Conservation (phyloP, 1,140 invertebrate genomes). For the Drosophila albomicans region DNA sequence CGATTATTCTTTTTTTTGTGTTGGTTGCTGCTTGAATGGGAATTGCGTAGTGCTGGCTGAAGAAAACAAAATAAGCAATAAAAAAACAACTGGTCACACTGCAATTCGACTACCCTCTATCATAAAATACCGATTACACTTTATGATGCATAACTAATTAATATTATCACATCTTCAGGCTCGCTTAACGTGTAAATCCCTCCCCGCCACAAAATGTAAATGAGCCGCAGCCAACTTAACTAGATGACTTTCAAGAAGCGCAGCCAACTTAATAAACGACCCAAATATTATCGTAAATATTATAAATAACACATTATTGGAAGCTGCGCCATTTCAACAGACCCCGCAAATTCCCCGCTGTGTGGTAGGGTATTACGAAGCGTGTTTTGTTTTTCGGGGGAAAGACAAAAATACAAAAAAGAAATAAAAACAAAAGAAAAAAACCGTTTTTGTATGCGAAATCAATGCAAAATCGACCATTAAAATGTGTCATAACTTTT, state of each 20-base stretch:
- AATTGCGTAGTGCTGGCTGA: slow-evolving; percentile 52
- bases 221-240: neutral
- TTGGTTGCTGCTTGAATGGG: slow-evolving; percentile 46
- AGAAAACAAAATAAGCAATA: slow-evolving; percentile 1
- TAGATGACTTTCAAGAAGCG: neutral
- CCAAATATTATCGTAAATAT: too few species aligned
- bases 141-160: too few species aligned
- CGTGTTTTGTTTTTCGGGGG: too few species aligned
- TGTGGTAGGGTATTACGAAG: slow-evolving; percentile 4
- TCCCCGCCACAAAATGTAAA: too few species aligned
- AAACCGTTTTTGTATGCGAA: slow-evolving; percentile 26
- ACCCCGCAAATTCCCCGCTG: too few species aligned
- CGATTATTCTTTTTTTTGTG: neutral
- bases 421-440: too few species aligned
- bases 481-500: slow-evolving; percentile 51
- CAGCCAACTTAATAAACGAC: neutral
- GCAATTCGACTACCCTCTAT: slow-evolving; percentile 14
- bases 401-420: too few species aligned
- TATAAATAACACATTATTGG: too few species aligned
- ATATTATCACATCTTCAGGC: too few species aligned
- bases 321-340: too few species aligned
- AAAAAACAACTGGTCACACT: slow-evolving; percentile 1
- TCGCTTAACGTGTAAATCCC: too few species aligned
- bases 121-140: too few species aligned
- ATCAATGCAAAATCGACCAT: slow-evolving; percentile 37